phyloP scores from a whole-genome alignment of 1,140 invertebrate genomes.

The Tetramorium simillimum region DNA sequence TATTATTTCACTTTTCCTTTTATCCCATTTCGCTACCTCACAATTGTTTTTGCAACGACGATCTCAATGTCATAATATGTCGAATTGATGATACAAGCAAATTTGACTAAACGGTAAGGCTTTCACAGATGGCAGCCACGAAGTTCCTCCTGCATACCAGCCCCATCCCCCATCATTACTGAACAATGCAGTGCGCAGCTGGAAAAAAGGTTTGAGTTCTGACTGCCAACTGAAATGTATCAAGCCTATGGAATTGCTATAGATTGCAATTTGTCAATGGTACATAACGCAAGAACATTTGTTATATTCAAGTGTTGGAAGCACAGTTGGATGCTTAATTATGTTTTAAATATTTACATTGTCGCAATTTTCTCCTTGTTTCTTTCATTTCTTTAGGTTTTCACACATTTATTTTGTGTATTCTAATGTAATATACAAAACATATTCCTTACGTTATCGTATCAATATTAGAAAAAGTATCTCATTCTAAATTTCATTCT shows the following conservation, averaged over 20 bases:
- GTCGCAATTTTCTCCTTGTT: background rate
- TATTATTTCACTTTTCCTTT: background rate
- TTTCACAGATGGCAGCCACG: constrained; percentile 84
- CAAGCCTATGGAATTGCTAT: constrained; percentile 57
- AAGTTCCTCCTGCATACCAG: constrained; percentile 83
- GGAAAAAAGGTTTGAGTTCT: constrained; percentile 84
- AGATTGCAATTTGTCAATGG: constrained; percentile 61
- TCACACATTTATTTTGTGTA: background rate
- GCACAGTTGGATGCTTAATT: constrained; percentile 3
- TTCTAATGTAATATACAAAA: background rate
- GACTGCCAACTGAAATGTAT: constrained; percentile 72
- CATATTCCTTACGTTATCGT: background rate
- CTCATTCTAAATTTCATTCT: background rate
- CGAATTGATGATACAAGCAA: constrained; percentile 56
- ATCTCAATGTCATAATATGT: constrained; percentile 46
- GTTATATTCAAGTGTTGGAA: background rate
- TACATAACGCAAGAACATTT: constrained; percentile 44
- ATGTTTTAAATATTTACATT: constrained; percentile 7
- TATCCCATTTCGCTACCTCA: constrained; percentile 11
- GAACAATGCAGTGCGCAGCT: constrained; percentile 82
- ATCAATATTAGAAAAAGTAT: background rate
- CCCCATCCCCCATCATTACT: constrained; percentile 81
- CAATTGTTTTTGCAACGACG: constrained; percentile 19
- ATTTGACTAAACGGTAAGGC: constrained; percentile 82
- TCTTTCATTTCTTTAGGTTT: background rate